Conservation (phyloP, 92 coral and sea anemone species). For the Actinernus sp. region DNA sequence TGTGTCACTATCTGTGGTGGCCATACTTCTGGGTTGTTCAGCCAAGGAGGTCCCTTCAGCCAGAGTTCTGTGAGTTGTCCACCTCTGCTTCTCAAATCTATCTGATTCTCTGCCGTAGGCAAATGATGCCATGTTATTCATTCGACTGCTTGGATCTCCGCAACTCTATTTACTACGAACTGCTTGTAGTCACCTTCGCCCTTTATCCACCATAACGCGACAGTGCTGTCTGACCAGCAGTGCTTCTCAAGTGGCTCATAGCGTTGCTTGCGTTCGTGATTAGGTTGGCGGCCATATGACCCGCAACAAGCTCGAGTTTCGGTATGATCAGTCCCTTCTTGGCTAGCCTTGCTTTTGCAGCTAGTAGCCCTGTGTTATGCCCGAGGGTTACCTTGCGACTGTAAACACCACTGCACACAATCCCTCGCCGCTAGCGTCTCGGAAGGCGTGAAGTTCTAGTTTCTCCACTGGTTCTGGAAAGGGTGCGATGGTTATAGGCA, state of each 20-base stretch:
- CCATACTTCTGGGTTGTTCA: slow-evolving; percentile 23
- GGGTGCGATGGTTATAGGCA: neutral
- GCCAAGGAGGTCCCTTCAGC: slow-evolving; percentile 23
- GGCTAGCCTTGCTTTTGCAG: slow-evolving; percentile 1
- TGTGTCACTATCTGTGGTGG: slow-evolving; percentile 6
- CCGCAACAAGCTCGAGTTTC: neutral
- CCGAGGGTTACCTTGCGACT: slow-evolving; percentile 25
- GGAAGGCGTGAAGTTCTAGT: slow-evolving; percentile 22
- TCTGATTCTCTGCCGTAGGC: slow-evolving; percentile 13
- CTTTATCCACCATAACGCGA: neutral
- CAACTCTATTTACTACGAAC: neutral
- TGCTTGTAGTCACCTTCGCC: slow-evolving; percentile 3
- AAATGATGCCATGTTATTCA: slow-evolving; percentile 8
- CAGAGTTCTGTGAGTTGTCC: slow-evolving; percentile 2
- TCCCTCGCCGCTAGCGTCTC: slow-evolving; percentile 16
- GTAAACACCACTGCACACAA: slow-evolving; percentile 32
- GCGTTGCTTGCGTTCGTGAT: neutral
- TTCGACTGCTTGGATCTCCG: neutral
- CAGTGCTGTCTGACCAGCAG: neutral
- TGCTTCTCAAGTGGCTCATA: neutral
- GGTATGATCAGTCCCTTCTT: slow-evolving; percentile 15
- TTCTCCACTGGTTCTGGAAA: neutral
- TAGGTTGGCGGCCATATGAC: slow-evolving; percentile 7
- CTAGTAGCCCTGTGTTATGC: neutral
- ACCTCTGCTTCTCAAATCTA: slow-evolving; percentile 1